Percentiles rank a stretch among this genome's conserved stretches.
Conservation (phyloP, 2,113 vertebrate genomes). For the Pangasianodon hypophthalmus region DNA sequence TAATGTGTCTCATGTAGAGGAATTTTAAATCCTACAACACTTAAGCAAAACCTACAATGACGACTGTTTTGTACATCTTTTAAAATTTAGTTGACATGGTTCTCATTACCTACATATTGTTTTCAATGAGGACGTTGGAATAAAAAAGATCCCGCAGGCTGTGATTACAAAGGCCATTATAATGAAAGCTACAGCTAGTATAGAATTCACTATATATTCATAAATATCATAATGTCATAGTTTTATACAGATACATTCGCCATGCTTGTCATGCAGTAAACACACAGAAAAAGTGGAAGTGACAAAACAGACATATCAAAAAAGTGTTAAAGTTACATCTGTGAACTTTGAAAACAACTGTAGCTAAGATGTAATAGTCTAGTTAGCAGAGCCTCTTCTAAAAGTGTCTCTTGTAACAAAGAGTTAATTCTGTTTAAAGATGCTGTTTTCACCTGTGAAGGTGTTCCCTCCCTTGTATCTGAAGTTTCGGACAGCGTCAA, state of each 20-base stretch:
- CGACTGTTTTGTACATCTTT: not conserved
- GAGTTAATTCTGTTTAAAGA: not conserved
- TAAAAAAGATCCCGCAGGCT: not conserved
- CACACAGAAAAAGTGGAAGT: not conserved
- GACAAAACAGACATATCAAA: not conserved
- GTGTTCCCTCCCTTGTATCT: conserved; percentile 93
- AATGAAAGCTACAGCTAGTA: not conserved
- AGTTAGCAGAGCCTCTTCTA: not conserved
- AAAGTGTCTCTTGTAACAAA: not conserved
- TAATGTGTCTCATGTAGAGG: not conserved
- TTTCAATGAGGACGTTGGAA: not conserved
- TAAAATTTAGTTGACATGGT: not conserved
- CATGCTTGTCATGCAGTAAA: not conserved
- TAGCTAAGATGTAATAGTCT: not conserved
- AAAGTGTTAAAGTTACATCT: not conserved
- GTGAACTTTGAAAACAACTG: not conserved
- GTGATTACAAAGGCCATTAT: not conserved
- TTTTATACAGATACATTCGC: not conserved
- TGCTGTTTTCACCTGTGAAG: conserved; percentile 81
- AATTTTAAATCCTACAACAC: not conserved
- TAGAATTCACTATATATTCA: not conserved
- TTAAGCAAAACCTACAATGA: not conserved
- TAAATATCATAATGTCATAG: not conserved
- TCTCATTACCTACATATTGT: not conserved
- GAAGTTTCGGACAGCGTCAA: conserved; percentile 80